These are phyloP conservation scores for Anthonomus grandis DNA, from an alignment of 1,140 invertebrate species.

Conservation along the genomic window DNA sequence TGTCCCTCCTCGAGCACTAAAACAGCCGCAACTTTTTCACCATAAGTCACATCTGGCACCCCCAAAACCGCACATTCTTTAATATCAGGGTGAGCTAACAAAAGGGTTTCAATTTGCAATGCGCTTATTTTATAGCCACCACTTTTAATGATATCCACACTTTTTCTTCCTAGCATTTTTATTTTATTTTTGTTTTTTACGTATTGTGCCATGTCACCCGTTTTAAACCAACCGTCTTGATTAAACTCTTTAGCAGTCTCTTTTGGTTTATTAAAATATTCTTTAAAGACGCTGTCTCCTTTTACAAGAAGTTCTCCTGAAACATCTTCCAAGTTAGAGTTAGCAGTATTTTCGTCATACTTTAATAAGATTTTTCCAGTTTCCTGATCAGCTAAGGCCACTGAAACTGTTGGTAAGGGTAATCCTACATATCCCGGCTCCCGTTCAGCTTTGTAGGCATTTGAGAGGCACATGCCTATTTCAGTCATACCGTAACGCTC, in stretches of 20 bases:
- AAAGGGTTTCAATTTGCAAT: conserved; percentile 77
- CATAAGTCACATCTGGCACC: conserved; percentile 73
- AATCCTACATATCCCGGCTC: conserved; percentile 70
- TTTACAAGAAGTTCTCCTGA: conserved; percentile 71
- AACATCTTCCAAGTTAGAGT: conserved; percentile 1
- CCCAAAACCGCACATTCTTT: conserved; percentile 78
- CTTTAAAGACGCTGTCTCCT: conserved; percentile 72
- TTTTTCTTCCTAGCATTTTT: conserved; percentile 79
- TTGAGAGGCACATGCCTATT: conserved; percentile 85
- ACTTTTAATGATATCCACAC: conserved; percentile 86
- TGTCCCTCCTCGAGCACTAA: conserved; percentile 57
- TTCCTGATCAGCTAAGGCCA: conserved; percentile 53
- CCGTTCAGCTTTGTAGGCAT: conserved; percentile 63
- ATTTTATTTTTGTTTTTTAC: conserved; percentile 61
- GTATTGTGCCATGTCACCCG: conserved; percentile 58
- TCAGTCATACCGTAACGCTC: conserved; percentile 95
- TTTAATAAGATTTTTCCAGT: conserved; percentile 23
- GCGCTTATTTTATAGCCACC: conserved; percentile 85
- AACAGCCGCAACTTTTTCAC: conserved; percentile 73
- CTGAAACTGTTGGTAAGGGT: conserved; percentile 70
- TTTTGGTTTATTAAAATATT: conserved; percentile 75
- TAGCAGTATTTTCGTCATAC: conserved; percentile 9
- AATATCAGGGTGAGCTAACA: conserved; percentile 73
- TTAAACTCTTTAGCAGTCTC: conserved; percentile 71
- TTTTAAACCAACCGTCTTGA: conserved; percentile 81